phyloP scores from a whole-genome alignment of 2,113 vertebrate genomes.

The Artemisiospiza belli region DNA sequence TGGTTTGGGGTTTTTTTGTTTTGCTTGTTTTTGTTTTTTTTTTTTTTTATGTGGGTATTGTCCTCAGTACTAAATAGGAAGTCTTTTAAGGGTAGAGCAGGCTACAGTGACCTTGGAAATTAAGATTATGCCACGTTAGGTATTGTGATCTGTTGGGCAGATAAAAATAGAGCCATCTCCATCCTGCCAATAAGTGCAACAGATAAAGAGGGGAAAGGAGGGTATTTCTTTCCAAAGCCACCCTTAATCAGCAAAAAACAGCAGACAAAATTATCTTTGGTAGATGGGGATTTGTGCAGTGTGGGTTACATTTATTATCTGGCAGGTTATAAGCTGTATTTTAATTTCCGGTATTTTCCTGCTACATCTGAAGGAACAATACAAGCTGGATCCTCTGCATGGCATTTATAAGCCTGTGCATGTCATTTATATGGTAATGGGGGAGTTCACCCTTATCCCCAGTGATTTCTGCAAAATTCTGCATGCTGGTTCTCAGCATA shows the following conservation, averaged over 20 bases:
- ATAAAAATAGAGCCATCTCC: slow-evolving; percentile 15
- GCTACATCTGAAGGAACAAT: neutral
- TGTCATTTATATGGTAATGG: slow-evolving; percentile 40
- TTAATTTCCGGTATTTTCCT: slow-evolving; percentile 41
- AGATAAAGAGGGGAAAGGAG: neutral
- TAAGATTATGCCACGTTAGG: neutral
- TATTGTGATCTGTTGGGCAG: neutral
- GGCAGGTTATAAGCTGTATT: slow-evolving; percentile 38
- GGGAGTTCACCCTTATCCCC: slow-evolving; percentile 5
- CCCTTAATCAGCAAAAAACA: slow-evolving; percentile 52
- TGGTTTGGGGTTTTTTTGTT: neutral
- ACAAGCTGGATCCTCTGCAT: neutral
- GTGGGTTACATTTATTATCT: slow-evolving; percentile 50
- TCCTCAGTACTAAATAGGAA: neutral
- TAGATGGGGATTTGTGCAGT: slow-evolving; percentile 36
- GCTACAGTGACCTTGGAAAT: neutral
- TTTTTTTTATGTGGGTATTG: neutral
- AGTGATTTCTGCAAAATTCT: neutral
- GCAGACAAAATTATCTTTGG: slow-evolving; percentile 39
- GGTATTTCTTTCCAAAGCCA: neutral
- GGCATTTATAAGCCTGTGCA: neutral
- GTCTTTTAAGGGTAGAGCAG: neutral
- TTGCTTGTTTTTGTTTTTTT: neutral
- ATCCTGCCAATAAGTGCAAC: slow-evolving; percentile 8
- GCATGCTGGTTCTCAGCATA: neutral